Percentiles rank a stretch among this genome's conserved stretches.
These are phyloP conservation scores for Apolygus lucorum DNA, from an alignment of 1,140 invertebrate species.

Conservation along the genomic window DNA sequence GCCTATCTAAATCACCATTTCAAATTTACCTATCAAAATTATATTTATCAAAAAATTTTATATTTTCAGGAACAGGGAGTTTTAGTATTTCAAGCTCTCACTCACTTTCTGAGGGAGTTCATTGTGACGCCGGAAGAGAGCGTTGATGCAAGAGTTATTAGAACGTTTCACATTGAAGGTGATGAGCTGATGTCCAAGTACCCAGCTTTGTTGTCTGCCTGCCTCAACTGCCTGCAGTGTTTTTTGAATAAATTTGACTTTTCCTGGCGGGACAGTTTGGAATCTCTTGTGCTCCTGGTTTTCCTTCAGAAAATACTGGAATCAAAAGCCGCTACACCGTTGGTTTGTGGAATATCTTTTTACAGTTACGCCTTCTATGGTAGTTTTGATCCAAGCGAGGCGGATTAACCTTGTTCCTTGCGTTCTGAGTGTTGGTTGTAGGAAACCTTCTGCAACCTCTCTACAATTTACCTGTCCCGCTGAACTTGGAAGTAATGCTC, in stretches of 20 bases:
- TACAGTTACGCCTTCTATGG: too few relatives aligned
- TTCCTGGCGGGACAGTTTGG: conserved; percentile 23
- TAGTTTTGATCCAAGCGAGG: neutral
- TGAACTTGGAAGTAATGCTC: too few relatives aligned
- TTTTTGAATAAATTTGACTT: conserved; percentile 18
- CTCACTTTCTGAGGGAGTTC: conserved; percentile 10
- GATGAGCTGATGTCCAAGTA: neutral
- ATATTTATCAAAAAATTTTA: neutral
- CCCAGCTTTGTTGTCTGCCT: neutral
- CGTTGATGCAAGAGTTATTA: neutral
- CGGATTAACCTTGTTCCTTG: neutral
- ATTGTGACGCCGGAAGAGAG: neutral
- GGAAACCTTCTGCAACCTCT: neutral
- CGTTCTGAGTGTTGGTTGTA: neutral
- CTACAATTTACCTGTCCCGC: too few relatives aligned
- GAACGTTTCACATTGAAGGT: neutral
- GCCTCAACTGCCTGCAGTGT: neutral
- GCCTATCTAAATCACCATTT: neutral
- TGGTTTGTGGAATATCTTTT: too few relatives aligned
- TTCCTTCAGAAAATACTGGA: conserved; percentile 7
- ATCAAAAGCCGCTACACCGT: too few relatives aligned
- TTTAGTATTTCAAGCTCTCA: conserved; percentile 1
- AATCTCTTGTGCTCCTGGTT: conserved; percentile 11
- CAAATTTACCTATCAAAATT: neutral
- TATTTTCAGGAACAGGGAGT: conserved; percentile 12